Base-by-base conservation (phyloP, 2,113 vertebrate genomes). In the Pleuronectes platessa region DNA sequence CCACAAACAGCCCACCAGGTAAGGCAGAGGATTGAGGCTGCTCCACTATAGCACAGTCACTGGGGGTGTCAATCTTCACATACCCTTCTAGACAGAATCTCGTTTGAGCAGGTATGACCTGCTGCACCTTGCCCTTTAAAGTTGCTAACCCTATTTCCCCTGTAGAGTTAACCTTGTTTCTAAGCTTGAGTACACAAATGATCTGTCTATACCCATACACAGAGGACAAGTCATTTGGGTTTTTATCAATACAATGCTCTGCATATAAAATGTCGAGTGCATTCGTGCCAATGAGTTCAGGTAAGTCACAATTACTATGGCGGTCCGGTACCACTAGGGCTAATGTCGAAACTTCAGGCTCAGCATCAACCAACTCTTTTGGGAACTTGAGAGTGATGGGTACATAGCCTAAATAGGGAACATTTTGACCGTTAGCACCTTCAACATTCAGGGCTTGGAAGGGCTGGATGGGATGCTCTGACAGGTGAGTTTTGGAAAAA, bases 221-320 rank as follows among this genome's bases (percentile, higher is more conserved):
- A 21, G 54, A 21, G 20, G 54, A 55, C 54, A 55, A 55, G 7
- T 55, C 8, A 21, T 12, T 21, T 55, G n/a, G 21, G 20, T 23
- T 55, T 55, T 55, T 11, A 55, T 55, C 54, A 21, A 9, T 55
- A 55, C 54, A 55, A 23, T 55, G 54, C 12, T 55, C 20, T 8
- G 21, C 54, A 55, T 55, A 55, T 55, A 55, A 55, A 55, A 55
- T 55, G n/a, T 55, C 54, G 21, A 55, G 54, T n/a, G 54, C 54
- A 55, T 55, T 55, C 1, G 54, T 55, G 11, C 54, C 20, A 55
- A 55, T 55, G 20, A 55, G 54, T 21, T 23, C 20, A 21, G 54
- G 54, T 55, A 55, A 55, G 11, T 55, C 54, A 55, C 20, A 55
- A 21, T 55, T 21, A 55, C 54, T 23, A 55, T 6, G 2, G 20